phyloP scores from a whole-genome alignment of 2,797 vertebrate genomes.

The Hipposideros larvatus region DNA sequence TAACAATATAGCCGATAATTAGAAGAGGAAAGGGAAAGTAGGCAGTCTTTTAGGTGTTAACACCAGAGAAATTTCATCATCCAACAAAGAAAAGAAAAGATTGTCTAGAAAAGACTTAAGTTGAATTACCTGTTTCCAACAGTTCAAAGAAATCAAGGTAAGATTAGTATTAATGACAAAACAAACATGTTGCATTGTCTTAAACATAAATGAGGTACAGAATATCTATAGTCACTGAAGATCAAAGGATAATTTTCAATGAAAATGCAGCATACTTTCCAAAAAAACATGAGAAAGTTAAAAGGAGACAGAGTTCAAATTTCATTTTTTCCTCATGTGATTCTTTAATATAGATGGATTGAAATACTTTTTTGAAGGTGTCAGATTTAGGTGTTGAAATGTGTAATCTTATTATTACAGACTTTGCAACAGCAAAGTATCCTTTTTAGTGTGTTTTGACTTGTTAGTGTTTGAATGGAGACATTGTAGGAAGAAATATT shows the following conservation, averaged over 20 bases:
- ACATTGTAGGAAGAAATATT: constrained; percentile 41
- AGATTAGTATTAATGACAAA: constrained; percentile 77
- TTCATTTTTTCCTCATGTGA: constrained; percentile 58
- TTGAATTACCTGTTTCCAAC: constrained; percentile 73
- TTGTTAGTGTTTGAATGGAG: constrained; percentile 69
- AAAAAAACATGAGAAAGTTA: constrained; percentile 31
- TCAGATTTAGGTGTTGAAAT: constrained; percentile 74
- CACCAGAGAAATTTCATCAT: constrained; percentile 68
- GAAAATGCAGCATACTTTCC: constrained; percentile 16
- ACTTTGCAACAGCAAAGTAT: constrained; percentile 52
- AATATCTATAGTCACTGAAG: constrained; percentile 56
- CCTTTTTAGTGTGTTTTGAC: constrained; percentile 60
- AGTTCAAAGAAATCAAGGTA: constrained; percentile 80
- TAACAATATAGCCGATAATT: constrained; percentile 68
- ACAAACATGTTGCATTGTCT: constrained; percentile 71
- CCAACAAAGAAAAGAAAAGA: constrained; percentile 33
- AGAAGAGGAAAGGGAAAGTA: constrained; percentile 69
- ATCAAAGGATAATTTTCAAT: constrained; percentile 77
- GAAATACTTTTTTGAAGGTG: constrained; percentile 70
- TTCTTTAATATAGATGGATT: constrained; percentile 63
- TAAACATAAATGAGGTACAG: constrained; percentile 36
- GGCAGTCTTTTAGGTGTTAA: constrained; percentile 60
- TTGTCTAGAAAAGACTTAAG: constrained; percentile 71
- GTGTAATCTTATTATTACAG: constrained; percentile 79
- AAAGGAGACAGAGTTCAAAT: constrained; percentile 52